phyloP scores from a whole-genome alignment of 2,797 vertebrate genomes.

The Periophthalmus magnuspinnatus region DNA sequence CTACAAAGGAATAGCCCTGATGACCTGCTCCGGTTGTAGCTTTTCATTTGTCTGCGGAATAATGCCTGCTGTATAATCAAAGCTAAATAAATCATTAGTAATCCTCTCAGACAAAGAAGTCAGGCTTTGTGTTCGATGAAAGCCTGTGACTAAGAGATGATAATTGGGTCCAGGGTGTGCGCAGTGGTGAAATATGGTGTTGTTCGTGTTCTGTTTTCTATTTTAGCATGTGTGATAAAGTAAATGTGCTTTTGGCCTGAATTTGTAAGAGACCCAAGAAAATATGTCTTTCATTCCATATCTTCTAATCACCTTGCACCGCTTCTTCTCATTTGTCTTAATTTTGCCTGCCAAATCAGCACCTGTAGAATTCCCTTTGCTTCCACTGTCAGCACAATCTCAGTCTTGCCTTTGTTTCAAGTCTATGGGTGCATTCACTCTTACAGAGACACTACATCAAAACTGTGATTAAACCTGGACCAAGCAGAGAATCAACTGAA shows the following conservation, averaged over 20 bases:
- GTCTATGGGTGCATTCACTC: too few species aligned
- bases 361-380: too few species aligned
- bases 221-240: background rate
- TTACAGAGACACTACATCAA: too few species aligned
- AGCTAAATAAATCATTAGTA: conserved; percentile 56
- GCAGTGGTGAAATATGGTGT: conserved; percentile 52
- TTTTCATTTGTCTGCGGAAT: conserved; percentile 56
- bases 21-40: conserved; percentile 56
- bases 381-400: too few species aligned
- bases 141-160: conserved; percentile 37
- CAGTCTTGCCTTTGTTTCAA: too few species aligned
- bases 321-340: too few species aligned
- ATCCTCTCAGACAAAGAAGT: conserved; percentile 39
- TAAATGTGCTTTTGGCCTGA: background rate
- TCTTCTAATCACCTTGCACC: too few species aligned
- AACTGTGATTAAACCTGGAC: too few species aligned
- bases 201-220: conserved; percentile 38
- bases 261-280: background rate
- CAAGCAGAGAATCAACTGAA: too few species aligned
- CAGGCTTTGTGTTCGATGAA: conserved; percentile 26
- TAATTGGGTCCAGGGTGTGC: conserved; percentile 53
- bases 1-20: conserved; percentile 39
- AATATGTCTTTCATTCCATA: background rate
- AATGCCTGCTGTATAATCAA: conserved; percentile 46
- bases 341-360: too few species aligned